These are phyloP conservation scores for Noctua fimbriata DNA, from an alignment of 2,888 invertebrate species.

Conservation along the genomic window DNA sequence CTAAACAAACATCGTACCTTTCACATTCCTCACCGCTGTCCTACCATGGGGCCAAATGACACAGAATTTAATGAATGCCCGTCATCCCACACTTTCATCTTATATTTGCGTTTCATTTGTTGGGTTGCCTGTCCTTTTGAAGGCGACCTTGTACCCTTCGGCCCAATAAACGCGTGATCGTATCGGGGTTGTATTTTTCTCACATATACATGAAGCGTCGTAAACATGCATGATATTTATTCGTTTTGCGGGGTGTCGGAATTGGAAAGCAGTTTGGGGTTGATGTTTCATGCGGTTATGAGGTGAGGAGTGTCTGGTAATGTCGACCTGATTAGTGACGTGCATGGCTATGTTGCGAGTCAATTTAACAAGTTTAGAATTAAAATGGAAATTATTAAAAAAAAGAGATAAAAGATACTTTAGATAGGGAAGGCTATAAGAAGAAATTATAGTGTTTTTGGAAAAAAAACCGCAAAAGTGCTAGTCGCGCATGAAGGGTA, in stretches of 20 bases:
- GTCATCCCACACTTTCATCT: constrained; percentile 51
- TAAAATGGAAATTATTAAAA: background rate
- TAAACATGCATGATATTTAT: constrained; percentile 61
- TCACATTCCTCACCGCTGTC: constrained; percentile 45
- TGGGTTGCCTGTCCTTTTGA: constrained; percentile 39
- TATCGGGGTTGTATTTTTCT: constrained; percentile 52
- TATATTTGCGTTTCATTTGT: constrained; percentile 64
- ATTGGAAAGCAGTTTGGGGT: constrained; percentile 7
- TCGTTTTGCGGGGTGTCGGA: constrained; percentile 8
- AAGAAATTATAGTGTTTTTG: background rate
- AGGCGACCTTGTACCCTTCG: constrained; percentile 47
- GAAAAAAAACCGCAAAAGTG: background rate
- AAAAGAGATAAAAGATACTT: background rate
- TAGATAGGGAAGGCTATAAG: background rate
- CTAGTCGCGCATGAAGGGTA: too few relatives aligned
- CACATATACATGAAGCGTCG: constrained; percentile 35
- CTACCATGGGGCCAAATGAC: constrained; percentile 43
- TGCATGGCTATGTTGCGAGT: background rate
- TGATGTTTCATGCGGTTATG: constrained; percentile 3
- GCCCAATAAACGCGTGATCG: constrained; percentile 58
- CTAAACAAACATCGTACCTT: constrained; percentile 45
- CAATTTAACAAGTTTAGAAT: background rate
- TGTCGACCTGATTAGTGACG: background rate
- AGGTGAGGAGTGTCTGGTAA: background rate
- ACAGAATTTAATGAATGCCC: constrained; percentile 64